Evolutionary conservation across 2,113 vertebrate species (phyloP).

Genomic region (Bujurquina vittata): DNA sequence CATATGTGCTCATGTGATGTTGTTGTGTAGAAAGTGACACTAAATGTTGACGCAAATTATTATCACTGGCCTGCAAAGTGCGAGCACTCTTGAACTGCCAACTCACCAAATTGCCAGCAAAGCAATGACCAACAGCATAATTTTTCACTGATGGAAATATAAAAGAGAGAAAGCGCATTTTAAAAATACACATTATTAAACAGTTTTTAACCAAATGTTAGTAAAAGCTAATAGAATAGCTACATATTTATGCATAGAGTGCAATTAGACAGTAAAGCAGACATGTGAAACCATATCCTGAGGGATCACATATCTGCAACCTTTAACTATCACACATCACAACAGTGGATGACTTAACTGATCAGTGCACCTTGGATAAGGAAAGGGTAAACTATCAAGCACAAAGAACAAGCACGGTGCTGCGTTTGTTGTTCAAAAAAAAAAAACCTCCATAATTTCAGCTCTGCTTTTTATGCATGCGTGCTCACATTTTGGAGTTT

Average conservation of each 20-base stretch:
- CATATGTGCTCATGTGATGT: neutral
- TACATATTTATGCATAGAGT: neutral
- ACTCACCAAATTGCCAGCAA: neutral
- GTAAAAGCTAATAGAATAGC: neutral
- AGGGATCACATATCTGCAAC: neutral
- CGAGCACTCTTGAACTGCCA: too few relatives aligned
- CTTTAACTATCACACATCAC: conserved; percentile 7
- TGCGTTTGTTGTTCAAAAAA: neutral
- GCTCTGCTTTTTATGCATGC: neutral
- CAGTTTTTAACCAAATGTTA: neutral
- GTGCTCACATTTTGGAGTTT: neutral
- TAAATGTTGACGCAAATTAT: neutral
- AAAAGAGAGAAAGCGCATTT: neutral
- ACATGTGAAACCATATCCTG: neutral
- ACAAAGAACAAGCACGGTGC: neutral
- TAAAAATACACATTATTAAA: neutral
- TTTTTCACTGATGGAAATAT: neutral
- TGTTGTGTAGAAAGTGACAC: neutral
- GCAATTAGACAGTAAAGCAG: neutral
- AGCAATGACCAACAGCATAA: neutral
- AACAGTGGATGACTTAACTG: conserved; percentile 2
- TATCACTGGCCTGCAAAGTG: neutral
- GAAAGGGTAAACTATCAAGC: conserved; percentile 40
- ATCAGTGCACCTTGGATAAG: conserved; percentile 19
- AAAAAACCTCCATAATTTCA: neutral